Evolutionary conservation across 2,888 invertebrate species (phyloP).

Genomic region (Polyploca ridens): DNA sequence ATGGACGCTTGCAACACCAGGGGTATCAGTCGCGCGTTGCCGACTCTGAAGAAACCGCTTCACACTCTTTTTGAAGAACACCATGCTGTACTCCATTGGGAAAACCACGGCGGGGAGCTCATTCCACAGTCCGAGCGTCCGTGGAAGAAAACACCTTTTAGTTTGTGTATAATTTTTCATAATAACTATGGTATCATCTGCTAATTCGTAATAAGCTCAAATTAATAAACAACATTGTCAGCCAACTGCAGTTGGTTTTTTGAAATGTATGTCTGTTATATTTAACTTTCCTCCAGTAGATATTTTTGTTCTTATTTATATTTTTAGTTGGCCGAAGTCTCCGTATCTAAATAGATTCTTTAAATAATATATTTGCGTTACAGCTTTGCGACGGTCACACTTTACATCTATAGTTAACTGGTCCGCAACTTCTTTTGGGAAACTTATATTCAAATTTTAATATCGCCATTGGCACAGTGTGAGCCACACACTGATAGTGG

Average conservation of each 20-base stretch:
- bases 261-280: not conserved
- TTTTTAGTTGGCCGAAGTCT: conserved; percentile 3
- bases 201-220: not conserved
- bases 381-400: not conserved
- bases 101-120: too few relatives aligned
- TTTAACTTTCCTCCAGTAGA: not conserved
- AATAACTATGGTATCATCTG: not conserved
- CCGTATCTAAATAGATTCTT: conserved; percentile 4
- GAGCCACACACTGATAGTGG: not conserved
- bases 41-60: too few relatives aligned
- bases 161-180: not conserved
- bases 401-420: conserved; percentile 1
- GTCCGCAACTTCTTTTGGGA: not conserved
- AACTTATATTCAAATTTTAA: not conserved
- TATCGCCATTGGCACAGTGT: not conserved
- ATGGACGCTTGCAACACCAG: too few relatives aligned
- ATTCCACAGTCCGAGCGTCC: too few relatives aligned
- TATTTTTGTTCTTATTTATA: conserved; percentile 2
- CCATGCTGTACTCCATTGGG: too few relatives aligned
- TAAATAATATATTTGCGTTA: conserved; percentile 1
- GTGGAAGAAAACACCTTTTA: too few relatives aligned
- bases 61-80: too few relatives aligned
- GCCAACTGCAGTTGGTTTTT: not conserved
- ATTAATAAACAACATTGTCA: not conserved
- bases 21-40: too few relatives aligned